Conservation (phyloP, 2,888 invertebrate species). For the Balanococcus diminutus region DNA sequence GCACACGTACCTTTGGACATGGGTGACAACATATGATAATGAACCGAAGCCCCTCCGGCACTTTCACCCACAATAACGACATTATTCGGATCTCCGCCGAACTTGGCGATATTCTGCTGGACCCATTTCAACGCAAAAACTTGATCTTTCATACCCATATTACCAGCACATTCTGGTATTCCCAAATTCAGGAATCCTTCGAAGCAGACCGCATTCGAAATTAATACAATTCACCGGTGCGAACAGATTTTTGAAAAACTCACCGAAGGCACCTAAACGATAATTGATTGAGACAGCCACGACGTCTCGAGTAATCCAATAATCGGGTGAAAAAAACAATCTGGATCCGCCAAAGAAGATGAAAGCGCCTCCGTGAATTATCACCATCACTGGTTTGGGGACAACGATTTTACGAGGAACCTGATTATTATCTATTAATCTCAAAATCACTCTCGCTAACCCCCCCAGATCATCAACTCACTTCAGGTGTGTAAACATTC, state of each 20-base stretch:
- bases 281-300: slow-evolving; percentile 79
- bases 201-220: no score
- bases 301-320: slow-evolving; percentile 69
- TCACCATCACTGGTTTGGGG: slow-evolving; percentile 71
- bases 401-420: not conserved
- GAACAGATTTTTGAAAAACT: not conserved
- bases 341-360: slow-evolving; percentile 71
- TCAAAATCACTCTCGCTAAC: not conserved
- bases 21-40: slow-evolving; percentile 54
- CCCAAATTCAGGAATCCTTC: slow-evolving; percentile 56
- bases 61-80: slow-evolving; percentile 63
- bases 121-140: slow-evolving; percentile 68
- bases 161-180: slow-evolving; percentile 56
- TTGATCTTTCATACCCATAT: slow-evolving; percentile 67
- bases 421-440: not conserved
- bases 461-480: not conserved
- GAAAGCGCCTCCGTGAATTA: slow-evolving; percentile 80
- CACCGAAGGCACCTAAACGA: slow-evolving; percentile 71
- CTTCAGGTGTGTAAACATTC: slow-evolving; percentile 43
- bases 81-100: slow-evolving; percentile 67
- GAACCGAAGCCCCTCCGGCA: slow-evolving; percentile 55
- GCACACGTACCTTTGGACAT: slow-evolving; percentile 47
- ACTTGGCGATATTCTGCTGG: slow-evolving; percentile 65
- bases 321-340: slow-evolving; percentile 71
- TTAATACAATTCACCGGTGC: no score